Evolutionary conservation across 2,113 vertebrate genomes (phyloP), one percentile per base, ranked within the genome.

Genomic region (Phasianus colchicus): DNA sequence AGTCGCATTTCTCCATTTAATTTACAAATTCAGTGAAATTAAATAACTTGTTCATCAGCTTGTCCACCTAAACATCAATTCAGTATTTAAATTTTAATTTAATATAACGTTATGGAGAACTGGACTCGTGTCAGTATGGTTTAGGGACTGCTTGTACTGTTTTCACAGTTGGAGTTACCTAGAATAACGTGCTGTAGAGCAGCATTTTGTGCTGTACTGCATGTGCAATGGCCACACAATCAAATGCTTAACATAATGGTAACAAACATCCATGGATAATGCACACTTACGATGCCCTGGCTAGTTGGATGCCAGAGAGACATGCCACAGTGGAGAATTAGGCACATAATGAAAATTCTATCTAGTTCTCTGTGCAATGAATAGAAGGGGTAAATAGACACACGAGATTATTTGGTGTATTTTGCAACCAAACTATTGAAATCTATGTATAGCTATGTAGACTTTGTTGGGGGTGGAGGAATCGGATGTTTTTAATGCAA

Each of bases 171-270:
- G 47, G 47, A 83, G 13, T 90, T 92, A 86, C 6, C 47, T 86
- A 92, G 47, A 94, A 93, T 81, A 93, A 94, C 67, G 89, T 87
- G 63, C 50, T 94, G 83, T 76, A 34, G 64, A 90, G 79, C 13
- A 72, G 89, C 15, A 78, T 85, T 86, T 74, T 71, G 13, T 70
- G 85, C 81, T 86, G 24, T 27, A 15, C 67, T 82, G 36, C 58
- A 86, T 45, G 57, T 4, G 16, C 43, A 95, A 90, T 77, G 75
- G 58, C 17, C 83, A 43, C 67, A 85, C 43, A 95, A 78, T 78
- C 52, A 95, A 95, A 88, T 55, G 36, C 73, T 95, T 95, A 84
- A 67, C 64, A 55, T 54, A 69, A 24, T 86, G 63, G 70, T 80
- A 85, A 66, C 57, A 57, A 45, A 75, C 69, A 91, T 85, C 80